phyloP scores from a whole-genome alignment of 2,113 vertebrate species.

The Noctilio leporinus region DNA sequence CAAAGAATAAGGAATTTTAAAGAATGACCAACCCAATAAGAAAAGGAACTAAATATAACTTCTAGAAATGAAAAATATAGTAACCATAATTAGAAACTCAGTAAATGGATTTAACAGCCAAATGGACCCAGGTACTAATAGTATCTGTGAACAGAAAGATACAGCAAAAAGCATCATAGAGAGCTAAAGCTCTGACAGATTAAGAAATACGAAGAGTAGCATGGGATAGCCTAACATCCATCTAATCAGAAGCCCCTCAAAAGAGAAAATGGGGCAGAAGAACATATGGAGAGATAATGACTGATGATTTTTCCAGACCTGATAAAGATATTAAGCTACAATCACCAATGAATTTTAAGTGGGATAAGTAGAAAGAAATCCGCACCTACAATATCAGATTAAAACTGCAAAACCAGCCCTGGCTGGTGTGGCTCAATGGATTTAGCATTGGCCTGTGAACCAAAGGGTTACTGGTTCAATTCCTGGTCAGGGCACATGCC shows the following conservation, averaged over 20 bases:
- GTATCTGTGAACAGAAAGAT: not conserved
- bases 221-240: not conserved
- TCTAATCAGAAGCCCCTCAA: not conserved
- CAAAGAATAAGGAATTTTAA: slow-evolving; percentile 34
- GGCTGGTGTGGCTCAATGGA: no score
- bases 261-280: not conserved
- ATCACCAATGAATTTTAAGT: not conserved
- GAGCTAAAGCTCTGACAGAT: not conserved
- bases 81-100: slow-evolving; percentile 40
- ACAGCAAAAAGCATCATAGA: not conserved
- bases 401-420: slow-evolving; percentile 14
- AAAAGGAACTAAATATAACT: slow-evolving; percentile 43
- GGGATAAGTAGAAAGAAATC: slow-evolving; percentile 1
- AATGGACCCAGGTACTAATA: slow-evolving; percentile 1
- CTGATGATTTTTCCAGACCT: not conserved
- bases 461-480: no score
- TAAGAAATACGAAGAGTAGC: not conserved
- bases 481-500: no score
- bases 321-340: not conserved
- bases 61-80: slow-evolving; percentile 39
- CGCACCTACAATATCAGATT: not conserved
- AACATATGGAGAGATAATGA: not conserved
- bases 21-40: slow-evolving; percentile 30
- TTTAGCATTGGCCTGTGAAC: no score
- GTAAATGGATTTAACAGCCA: slow-evolving; percentile 21